Evolutionary conservation across 2,797 vertebrate species (phyloP).

Genomic region (Prunella strophiata): DNA sequence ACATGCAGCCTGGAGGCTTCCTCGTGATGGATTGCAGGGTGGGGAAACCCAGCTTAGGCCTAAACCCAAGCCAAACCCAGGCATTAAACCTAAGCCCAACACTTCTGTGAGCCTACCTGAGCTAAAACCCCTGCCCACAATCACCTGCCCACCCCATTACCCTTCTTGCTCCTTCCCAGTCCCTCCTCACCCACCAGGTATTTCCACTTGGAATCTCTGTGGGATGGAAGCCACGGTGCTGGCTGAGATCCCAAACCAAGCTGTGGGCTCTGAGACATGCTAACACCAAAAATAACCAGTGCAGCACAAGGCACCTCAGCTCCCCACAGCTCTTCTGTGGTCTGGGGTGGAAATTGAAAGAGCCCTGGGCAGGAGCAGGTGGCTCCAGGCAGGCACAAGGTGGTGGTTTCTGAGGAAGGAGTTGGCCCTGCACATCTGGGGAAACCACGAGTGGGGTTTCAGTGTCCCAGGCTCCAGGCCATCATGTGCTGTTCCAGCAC

Average conservation of each 20-base stretch:
- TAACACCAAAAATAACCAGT: neutral
- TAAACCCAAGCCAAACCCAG: neutral
- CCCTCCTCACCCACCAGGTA: neutral
- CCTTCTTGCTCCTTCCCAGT: neutral
- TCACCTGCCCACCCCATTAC: accelerated
- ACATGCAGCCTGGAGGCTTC: accelerated
- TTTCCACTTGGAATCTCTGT: too few species aligned
- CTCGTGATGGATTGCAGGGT: accelerated
- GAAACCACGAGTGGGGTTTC: slow-evolving; percentile 4
- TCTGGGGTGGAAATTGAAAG: slow-evolving; percentile 47
- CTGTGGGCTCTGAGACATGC: neutral
- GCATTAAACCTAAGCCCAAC: neutral
- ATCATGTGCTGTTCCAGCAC: neutral
- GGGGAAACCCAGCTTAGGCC: neutral
- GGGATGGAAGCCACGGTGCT: accelerated
- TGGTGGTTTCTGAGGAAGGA: slow-evolving; percentile 51
- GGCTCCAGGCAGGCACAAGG: neutral
- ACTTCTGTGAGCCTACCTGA: neutral
- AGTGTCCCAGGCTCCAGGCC: neutral
- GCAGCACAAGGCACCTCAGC: neutral
- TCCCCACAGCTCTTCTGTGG: neutral
- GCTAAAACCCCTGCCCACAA: neutral
- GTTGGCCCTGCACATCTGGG: slow-evolving; percentile 4
- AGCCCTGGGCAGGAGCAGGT: neutral
- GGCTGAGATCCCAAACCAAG: accelerated